Evolutionary conservation across 2,797 vertebrate genomes (phyloP).

Genomic region (Gymnoscopelus braueri): DNA sequence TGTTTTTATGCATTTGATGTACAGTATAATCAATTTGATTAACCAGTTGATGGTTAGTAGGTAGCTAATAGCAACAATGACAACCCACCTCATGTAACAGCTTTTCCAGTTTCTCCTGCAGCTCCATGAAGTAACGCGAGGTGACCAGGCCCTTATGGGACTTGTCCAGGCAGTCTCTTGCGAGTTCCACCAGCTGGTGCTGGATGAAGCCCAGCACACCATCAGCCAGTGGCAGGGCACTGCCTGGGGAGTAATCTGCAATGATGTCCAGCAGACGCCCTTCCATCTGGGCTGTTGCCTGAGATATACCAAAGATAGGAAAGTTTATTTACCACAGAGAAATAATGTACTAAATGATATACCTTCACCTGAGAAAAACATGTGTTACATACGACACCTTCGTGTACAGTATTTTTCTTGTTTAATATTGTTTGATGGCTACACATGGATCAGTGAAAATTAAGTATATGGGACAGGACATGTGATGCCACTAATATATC

Average conservation of each 20-base stretch:
- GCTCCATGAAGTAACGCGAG: slow-evolving; percentile 93
- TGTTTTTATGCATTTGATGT: too few species aligned
- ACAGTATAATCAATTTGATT: too few species aligned
- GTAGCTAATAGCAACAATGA: too few species aligned
- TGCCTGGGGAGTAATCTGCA: slow-evolving; percentile 79
- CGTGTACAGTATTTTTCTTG: too few species aligned
- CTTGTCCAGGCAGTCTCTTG: slow-evolving; percentile 93
- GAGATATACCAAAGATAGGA: slow-evolving; percentile 36
- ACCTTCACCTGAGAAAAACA: too few species aligned
- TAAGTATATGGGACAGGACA: neutral
- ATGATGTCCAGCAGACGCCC: slow-evolving; percentile 89
- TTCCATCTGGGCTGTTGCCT: slow-evolving; percentile 94
- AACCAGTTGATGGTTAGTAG: too few species aligned
- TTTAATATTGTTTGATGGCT: slow-evolving; percentile 1
- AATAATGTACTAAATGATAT: too few species aligned
- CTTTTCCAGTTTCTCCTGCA: slow-evolving; percentile 95
- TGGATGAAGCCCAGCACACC: slow-evolving; percentile 95
- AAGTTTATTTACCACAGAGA: slow-evolving; percentile 30
- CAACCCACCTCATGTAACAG: slow-evolving; percentile 85
- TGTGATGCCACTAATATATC: too few species aligned
- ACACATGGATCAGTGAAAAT: neutral
- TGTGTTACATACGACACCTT: too few species aligned
- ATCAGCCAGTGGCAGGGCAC: slow-evolving; percentile 87
- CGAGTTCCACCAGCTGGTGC: slow-evolving; percentile 93
- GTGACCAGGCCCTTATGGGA: slow-evolving; percentile 90